These are phyloP conservation scores for Etia nguti DNA, from an alignment of 2,113 vertebrate species.

Conservation along the genomic window DNA sequence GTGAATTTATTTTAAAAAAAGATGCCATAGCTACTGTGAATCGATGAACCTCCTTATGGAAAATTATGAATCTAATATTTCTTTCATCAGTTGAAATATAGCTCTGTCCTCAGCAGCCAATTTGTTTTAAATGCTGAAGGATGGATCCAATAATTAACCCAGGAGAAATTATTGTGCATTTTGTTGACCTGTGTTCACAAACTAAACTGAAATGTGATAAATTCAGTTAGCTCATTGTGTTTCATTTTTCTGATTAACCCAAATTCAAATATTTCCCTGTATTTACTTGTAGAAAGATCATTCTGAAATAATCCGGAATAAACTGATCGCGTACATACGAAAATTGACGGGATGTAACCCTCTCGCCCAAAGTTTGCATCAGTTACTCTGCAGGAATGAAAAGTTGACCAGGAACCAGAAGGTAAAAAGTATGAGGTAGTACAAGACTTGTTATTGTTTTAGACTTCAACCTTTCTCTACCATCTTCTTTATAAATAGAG, in stretches of 20 bases:
- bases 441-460: neutral
- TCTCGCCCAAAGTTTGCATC: slow-evolving; percentile 54
- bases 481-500: neutral
- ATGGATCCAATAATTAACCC: neutral
- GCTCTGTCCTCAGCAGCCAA: neutral
- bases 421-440: slow-evolving; percentile 2
- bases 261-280: neutral
- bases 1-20: neutral
- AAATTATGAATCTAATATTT: too few relatives aligned
- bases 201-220: neutral
- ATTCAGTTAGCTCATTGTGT: neutral
- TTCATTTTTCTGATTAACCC: neutral
- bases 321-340: slow-evolving; percentile 35
- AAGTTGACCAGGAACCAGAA: slow-evolving; percentile 33
- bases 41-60: neutral
- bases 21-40: neutral
- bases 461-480: neutral
- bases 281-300: neutral
- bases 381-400: slow-evolving; percentile 39
- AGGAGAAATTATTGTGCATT: neutral
- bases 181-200: rapidly evolving
- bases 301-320: rapidly evolving
- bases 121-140: too few relatives aligned
- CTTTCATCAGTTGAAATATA: neutral
- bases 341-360: slow-evolving; percentile 54